Percentiles rank a stretch among this genome's conserved stretches.
Evolutionary conservation across 2,797 vertebrate species (phyloP).

Genomic region (Pagetopsis macropterus): DNA sequence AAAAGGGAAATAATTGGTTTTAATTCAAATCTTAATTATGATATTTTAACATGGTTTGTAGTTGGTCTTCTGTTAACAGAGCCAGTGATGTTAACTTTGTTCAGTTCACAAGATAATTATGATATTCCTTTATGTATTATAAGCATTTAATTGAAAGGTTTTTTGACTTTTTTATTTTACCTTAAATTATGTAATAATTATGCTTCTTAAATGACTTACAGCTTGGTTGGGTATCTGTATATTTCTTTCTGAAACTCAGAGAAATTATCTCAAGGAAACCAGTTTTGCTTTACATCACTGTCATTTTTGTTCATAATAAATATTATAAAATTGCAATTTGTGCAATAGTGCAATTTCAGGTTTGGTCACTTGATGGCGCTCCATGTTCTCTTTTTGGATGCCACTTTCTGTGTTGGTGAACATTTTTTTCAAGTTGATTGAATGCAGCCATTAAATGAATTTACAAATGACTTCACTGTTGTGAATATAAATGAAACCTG

Average conservation of each 20-base stretch:
- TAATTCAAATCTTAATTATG: constrained; percentile 10
- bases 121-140: not conserved
- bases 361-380: constrained; percentile 67
- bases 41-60: not conserved
- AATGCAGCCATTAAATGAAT: not conserved
- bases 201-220: not conserved
- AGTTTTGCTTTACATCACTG: not conserved
- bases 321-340: no score
- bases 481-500: constrained; percentile 4
- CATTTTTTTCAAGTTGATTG: not conserved
- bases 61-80: not conserved
- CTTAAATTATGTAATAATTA: constrained; percentile 3
- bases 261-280: not conserved
- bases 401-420: not conserved
- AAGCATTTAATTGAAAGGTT: not conserved
- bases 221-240: not conserved
- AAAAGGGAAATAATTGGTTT: not conserved
- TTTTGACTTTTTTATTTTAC: constrained; percentile 7
- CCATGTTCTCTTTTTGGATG: constrained; percentile 10
- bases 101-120: not conserved
- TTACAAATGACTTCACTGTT: not conserved
- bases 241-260: not conserved
- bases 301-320: not conserved
- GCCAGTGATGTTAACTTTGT: not conserved
- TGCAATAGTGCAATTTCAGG: constrained; percentile 23